These are phyloP conservation scores for Margaritifera margaritifera DNA, from an alignment of 2,888 invertebrate genomes.

Conservation along the genomic window DNA sequence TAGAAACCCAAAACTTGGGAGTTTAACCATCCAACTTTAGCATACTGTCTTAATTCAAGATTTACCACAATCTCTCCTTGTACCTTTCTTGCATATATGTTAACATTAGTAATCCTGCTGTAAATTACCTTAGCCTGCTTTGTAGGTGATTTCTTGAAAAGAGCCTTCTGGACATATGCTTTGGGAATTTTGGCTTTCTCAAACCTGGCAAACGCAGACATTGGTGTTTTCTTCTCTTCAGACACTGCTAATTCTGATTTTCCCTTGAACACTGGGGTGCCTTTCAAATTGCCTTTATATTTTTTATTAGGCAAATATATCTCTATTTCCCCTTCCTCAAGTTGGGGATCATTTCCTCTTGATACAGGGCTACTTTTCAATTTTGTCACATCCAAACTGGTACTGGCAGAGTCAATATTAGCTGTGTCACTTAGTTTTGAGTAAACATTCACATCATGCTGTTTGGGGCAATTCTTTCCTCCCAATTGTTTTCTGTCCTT, in stretches of 20 bases:
- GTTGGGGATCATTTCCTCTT: not conserved
- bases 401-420: not conserved
- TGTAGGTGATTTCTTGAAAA: conserved; percentile 28
- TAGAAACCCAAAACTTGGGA: too few species aligned
- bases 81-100: conserved; percentile 3
- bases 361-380: not conserved
- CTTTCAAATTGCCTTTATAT: conserved; percentile 28
- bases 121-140: conserved; percentile 2
- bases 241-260: not conserved
- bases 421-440: not conserved
- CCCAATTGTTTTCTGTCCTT: conserved; percentile 1
- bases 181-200: conserved; percentile 42
- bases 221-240: conserved; percentile 3
- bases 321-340: conserved; percentile 39
- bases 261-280: not conserved
- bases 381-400: not conserved
- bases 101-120: not conserved
- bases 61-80: not conserved
- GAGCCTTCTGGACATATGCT: conserved; percentile 49
- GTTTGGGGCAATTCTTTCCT: too few species aligned
- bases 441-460: too few species aligned
- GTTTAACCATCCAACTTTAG: too few species aligned
- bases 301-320: conserved; percentile 52
- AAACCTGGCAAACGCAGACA: conserved; percentile 44
- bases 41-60: too few species aligned